Conservation (phyloP, 1,140 invertebrate species). For the Dendroctonus ponderosae region DNA sequence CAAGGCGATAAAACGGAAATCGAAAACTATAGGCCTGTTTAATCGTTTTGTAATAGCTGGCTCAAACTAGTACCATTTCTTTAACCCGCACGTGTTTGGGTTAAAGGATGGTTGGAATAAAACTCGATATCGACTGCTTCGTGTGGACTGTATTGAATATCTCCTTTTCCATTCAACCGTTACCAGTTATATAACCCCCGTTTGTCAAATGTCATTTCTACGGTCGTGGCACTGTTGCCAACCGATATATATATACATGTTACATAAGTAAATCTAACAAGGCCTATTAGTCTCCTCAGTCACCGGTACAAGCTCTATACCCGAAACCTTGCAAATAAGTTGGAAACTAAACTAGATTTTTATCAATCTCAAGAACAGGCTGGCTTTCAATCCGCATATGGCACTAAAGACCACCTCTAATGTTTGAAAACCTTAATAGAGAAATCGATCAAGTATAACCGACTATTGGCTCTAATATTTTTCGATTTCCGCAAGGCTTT, state of each 20-base stretch:
- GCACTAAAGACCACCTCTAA: slow-evolving; percentile 4
- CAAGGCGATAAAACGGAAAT: not conserved
- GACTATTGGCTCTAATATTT: slow-evolving; percentile 6
- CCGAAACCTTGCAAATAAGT: not conserved
- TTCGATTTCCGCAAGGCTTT: slow-evolving; percentile 5
- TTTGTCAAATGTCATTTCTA: too few species aligned
- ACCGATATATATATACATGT: too few species aligned
- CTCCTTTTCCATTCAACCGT: too few species aligned
- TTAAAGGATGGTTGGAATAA: too few species aligned
- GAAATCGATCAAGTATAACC: slow-evolving; percentile 13
- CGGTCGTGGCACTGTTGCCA: too few species aligned
- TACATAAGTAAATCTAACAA: too few species aligned
- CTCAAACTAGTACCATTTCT: too few species aligned
- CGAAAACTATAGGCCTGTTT: not conserved
- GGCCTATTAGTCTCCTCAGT: not conserved
- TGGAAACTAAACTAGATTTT: not conserved
- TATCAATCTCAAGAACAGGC: not conserved
- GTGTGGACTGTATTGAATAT: too few species aligned
- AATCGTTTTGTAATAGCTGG: too few species aligned
- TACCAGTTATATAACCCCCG: too few species aligned
- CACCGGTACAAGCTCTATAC: not conserved
- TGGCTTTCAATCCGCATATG: not conserved
- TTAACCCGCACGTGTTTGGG: too few species aligned
- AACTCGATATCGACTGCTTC: too few species aligned
- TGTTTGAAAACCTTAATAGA: slow-evolving; percentile 6